These are phyloP conservation scores for Ophiothrix spiculata DNA, from an alignment of 35 echinoderm and acorn worm genomes.

Conservation along the genomic window DNA sequence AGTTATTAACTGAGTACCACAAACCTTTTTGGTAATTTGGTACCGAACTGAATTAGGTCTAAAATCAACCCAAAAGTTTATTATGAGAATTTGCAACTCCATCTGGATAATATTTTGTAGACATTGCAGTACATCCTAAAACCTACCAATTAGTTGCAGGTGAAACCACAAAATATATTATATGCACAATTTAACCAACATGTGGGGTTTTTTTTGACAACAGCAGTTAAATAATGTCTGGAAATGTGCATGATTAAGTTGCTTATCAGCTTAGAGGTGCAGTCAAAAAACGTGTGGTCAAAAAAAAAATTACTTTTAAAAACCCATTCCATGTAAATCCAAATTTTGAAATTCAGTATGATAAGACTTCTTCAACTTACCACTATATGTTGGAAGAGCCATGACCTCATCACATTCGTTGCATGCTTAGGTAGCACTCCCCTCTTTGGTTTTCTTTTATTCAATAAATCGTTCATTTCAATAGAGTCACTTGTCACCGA, in stretches of 20 bases:
- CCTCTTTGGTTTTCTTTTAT: constrained; percentile 95
- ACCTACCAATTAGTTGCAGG: too few relatives aligned
- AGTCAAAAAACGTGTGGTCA: background rate
- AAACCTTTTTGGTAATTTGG: too few relatives aligned
- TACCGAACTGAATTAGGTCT: background rate
- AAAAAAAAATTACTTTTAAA: background rate
- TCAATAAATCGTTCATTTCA: constrained; percentile 83
- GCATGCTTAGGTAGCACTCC: constrained; percentile 96
- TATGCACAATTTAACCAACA: background rate
- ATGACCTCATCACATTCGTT: constrained; percentile 94
- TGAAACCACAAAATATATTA: too few relatives aligned
- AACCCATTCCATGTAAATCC: background rate
- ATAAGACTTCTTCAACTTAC: constrained; percentile 43
- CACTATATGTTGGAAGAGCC: constrained; percentile 99
- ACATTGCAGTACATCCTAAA: too few relatives aligned
- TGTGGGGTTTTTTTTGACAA: background rate
- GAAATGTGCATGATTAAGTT: background rate
- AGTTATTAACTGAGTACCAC: too few relatives aligned
- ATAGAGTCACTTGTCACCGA: constrained; percentile 17
- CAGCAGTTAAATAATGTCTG: background rate
- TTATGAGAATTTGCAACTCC: background rate
- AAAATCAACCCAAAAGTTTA: background rate
- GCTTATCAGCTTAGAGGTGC: background rate
- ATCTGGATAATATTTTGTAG: too few relatives aligned
- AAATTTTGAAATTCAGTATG: background rate